phyloP scores from a whole-genome alignment of 2,888 invertebrate species.

The Morinoia aosen region DNA sequence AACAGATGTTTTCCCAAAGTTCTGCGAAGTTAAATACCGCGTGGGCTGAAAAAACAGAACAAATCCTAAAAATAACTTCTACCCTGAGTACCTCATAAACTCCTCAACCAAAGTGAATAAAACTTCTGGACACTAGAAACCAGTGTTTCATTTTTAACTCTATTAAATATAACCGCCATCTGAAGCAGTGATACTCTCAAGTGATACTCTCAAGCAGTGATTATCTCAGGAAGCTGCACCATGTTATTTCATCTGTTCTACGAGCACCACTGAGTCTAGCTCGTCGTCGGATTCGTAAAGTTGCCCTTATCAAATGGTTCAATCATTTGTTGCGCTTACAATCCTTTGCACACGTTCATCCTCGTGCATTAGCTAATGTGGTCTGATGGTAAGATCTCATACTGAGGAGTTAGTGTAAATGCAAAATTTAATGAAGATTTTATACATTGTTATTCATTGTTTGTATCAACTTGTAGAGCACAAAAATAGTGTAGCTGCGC shows the following conservation, averaged over 20 bases:
- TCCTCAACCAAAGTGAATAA: too few relatives aligned
- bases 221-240: conserved; percentile 44
- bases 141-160: too few relatives aligned
- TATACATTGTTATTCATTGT: background rate
- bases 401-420: background rate
- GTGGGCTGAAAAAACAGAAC: too few relatives aligned
- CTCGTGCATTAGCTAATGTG: background rate
- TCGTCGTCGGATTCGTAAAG: conserved; percentile 2
- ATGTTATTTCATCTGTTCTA: conserved; percentile 29
- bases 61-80: too few relatives aligned
- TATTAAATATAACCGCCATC: too few relatives aligned
- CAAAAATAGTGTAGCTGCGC: background rate
- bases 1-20: too few relatives aligned
- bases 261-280: conserved; percentile 22
- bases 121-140: too few relatives aligned
- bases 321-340: background rate
- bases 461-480: background rate
- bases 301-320: background rate
- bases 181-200: too few relatives aligned
- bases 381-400: background rate
- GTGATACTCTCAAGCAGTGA: too few relatives aligned
- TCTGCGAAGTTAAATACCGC: too few relatives aligned
- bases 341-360: background rate
- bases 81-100: too few relatives aligned
- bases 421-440: background rate